Evolutionary conservation across 2,888 invertebrate species (phyloP), one percentile per base, ranked within the genome.

Genomic region (Drosophila algonquin): DNA sequence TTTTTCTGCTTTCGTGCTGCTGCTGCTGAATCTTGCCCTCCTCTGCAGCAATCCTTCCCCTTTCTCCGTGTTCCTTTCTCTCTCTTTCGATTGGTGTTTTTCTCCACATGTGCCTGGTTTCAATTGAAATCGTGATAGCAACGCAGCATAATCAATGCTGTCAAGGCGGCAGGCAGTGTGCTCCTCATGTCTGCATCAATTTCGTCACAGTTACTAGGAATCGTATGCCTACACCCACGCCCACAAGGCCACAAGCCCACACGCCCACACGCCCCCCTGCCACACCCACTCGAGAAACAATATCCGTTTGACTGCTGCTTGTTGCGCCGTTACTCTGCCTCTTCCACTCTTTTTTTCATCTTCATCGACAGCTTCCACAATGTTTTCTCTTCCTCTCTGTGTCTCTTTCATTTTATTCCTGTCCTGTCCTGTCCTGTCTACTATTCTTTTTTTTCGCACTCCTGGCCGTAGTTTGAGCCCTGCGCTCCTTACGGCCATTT

Each of bases 121-220:
- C 67, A 55, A 75, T 77, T 74, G 56, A 69, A 81, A 76, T 77
- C 79, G 74, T 75, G 79, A 77, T 80, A 76, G 82, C 73, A 75
- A 75, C 52, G 74, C 58, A 80, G 82, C 77, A 77, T 74, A 75
- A 76, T 67, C 81, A 73, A 73, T 78, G 63, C 40, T 61, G 62
- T 57, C 52, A 48, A 58, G 46, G 54, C 57, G 46, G 54, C 57
- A 53, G 46, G 54, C 57, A 53, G 47, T 32, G 52, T 6, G 40
- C 59, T 55, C 59, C 53, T 16, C 51, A 50, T 63, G 71, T 70
- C 82, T 75, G 75, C 40, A 21, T 60, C 62, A 71, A 80, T 68
- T 53, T 81, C 56, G 50, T 56, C 47, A 27, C 9, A 30, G 16
- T 12, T 7, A 40, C 51, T 24, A 3, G 16, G 40, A 40, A n/a